phyloP scores from a whole-genome alignment of 1,140 invertebrate species.

The Eriocheir sinensis region DNA sequence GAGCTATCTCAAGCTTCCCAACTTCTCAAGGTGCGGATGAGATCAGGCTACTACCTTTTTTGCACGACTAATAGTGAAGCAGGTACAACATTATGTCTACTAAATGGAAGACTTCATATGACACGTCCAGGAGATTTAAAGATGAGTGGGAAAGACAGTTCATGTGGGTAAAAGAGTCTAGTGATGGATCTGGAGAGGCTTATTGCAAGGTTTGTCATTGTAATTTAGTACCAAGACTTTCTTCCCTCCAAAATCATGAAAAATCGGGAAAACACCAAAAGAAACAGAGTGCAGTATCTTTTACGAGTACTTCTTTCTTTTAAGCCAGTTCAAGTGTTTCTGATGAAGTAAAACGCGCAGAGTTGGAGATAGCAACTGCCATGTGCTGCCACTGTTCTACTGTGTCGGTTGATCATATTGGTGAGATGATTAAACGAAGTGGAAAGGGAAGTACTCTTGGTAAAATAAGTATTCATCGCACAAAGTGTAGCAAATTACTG shows the following conservation, averaged over 20 bases:
- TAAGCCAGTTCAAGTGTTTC: conserved; percentile 30
- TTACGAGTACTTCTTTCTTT: neutral
- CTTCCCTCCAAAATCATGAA: conserved; percentile 48
- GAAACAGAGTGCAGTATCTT: neutral
- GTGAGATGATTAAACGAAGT: conserved; percentile 57
- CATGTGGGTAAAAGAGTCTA: neutral
- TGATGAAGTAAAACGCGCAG: conserved; percentile 59
- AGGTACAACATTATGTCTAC: neutral
- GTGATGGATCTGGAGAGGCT: conserved; percentile 42
- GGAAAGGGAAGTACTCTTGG: conserved; percentile 58
- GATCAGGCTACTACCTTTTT: too few relatives aligned
- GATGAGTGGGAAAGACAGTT: conserved; percentile 40
- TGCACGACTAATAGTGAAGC: too few relatives aligned
- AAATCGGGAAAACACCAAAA: conserved; percentile 42
- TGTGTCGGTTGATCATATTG: conserved; percentile 49
- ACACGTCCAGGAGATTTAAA: conserved; percentile 31
- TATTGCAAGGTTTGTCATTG: conserved; percentile 42
- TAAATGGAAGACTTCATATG: conserved; percentile 32
- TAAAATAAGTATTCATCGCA: conserved; percentile 46
- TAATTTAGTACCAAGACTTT: conserved; percentile 47
- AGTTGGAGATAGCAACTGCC: conserved; percentile 61
- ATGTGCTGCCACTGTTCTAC: conserved; percentile 60
- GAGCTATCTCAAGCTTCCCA: too few relatives aligned
- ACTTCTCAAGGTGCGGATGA: too few relatives aligned
- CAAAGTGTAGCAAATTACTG: conserved; percentile 55